phyloP scores from a whole-genome alignment of 2,888 invertebrate genomes.

The Dorcus parallelipipedus region DNA sequence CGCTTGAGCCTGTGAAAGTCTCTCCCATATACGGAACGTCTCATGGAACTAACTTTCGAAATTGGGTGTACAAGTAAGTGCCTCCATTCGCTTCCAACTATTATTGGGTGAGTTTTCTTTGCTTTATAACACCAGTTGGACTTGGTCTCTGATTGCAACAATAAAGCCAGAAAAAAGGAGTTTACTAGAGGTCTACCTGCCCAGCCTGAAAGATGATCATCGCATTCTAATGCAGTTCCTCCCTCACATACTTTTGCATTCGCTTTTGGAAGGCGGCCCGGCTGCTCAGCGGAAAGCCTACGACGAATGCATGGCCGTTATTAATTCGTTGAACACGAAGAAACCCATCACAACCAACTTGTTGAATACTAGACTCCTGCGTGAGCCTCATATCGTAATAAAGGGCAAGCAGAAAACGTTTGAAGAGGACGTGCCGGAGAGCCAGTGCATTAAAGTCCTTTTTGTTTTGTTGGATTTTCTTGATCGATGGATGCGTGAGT shows the following conservation, averaged over 20 bases:
- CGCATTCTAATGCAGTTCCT: constrained; percentile 70
- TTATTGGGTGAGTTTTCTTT: no score
- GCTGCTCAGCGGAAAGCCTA: constrained; percentile 49
- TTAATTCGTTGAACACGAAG: constrained; percentile 37
- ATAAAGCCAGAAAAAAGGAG: constrained; percentile 59
- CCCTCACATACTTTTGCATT: constrained; percentile 69
- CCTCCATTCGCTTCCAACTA: not conserved
- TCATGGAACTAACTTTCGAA: constrained; percentile 64
- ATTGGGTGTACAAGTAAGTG: constrained; percentile 69
- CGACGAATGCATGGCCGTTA: constrained; percentile 58
- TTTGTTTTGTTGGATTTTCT: constrained; percentile 74
- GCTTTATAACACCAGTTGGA: constrained; percentile 56
- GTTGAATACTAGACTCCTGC: constrained; percentile 1
- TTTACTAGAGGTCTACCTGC: constrained; percentile 66
- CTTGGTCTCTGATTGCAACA: constrained; percentile 62
- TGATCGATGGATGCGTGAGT: constrained; percentile 70
- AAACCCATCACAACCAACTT: constrained; percentile 11
- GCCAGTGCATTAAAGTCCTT: constrained; percentile 64
- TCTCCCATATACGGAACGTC: constrained; percentile 67
- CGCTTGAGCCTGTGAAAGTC: constrained; percentile 45
- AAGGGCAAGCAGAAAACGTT: not conserved
- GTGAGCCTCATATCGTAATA: not conserved
- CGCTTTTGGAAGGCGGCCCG: constrained; percentile 54
- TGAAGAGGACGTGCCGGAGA: constrained; percentile 38
- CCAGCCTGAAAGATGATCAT: constrained; percentile 71